Conservation (phyloP, 2,888 invertebrate genomes). For the Carcina quercana region DNA sequence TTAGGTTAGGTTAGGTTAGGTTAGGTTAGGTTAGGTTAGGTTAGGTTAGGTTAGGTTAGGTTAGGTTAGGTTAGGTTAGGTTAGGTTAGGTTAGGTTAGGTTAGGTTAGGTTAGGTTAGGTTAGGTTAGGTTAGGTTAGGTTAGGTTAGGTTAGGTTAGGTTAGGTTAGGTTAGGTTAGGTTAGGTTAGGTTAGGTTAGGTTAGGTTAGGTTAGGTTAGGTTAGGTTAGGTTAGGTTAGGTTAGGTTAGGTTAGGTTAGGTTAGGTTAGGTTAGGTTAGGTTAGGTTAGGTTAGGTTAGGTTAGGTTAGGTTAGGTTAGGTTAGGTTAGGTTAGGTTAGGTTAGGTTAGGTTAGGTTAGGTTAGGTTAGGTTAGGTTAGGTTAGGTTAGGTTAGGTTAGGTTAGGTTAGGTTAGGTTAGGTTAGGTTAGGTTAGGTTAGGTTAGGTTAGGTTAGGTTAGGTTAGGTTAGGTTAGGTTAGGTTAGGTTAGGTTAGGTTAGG, state of each 20-base stretch:
- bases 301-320: constrained; percentile 9
- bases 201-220: constrained; percentile 5
- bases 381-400: constrained; percentile 6
- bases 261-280: constrained; percentile 6
- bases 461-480: constrained; percentile 4
- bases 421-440: constrained; percentile 7
- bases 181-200: constrained; percentile 7
- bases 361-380: constrained; percentile 6
- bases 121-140: constrained; percentile 8
- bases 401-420: constrained; percentile 8
- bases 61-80: constrained; percentile 10
- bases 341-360: constrained; percentile 7
- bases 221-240: constrained; percentile 6
- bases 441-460: constrained; percentile 5
- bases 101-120: constrained; percentile 11
- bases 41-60: constrained; percentile 9
- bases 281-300: constrained; percentile 8
- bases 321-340: constrained; percentile 10
- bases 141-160: constrained; percentile 5
- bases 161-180: constrained; percentile 5
- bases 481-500: constrained; percentile 5
- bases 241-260: constrained; percentile 5
- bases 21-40: constrained; percentile 7
- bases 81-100: constrained; percentile 11
- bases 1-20: constrained; percentile 6